A percentile compares a stretch with the other conserved stretches of the same genome.
Evolutionary conservation across 2,888 invertebrate genomes (phyloP).

Genomic region (Scrobipalpa costella): DNA sequence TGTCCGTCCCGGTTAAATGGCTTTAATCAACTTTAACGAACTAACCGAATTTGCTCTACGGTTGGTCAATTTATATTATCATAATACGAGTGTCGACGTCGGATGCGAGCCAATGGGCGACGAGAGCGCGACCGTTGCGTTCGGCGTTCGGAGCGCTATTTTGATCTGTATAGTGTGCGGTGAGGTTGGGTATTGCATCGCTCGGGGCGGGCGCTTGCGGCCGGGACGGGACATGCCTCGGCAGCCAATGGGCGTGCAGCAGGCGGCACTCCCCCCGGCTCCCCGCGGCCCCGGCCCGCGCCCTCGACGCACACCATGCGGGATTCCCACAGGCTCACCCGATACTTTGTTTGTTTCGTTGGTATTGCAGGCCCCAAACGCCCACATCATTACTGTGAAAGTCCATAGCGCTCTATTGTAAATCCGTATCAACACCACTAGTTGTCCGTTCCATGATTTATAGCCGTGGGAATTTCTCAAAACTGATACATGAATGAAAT

Average conservation of each 20-base stretch:
- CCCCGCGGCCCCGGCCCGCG: constrained; percentile 38
- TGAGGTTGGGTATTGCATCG: constrained; percentile 54
- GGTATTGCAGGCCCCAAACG: constrained; percentile 68
- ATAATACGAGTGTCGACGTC: constrained; percentile 64
- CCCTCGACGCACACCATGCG: constrained; percentile 57
- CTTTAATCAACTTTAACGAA: constrained; percentile 82
- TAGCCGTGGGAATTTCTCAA: constrained; percentile 66
- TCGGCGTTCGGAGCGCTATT: constrained; percentile 49
- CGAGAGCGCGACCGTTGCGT: constrained; percentile 45
- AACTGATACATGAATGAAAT: too few species aligned
- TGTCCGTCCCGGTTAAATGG: constrained; percentile 79
- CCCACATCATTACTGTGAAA: constrained; percentile 78
- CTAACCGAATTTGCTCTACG: constrained; percentile 80
- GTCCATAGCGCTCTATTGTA: constrained; percentile 72
- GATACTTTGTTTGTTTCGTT: constrained; percentile 69
- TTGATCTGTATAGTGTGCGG: constrained; percentile 51
- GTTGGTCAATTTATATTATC: constrained; percentile 82
- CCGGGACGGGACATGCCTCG: constrained; percentile 37
- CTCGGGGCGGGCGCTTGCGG: constrained; percentile 58
- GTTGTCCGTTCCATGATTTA: constrained; percentile 73
- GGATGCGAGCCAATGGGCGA: constrained; percentile 64
- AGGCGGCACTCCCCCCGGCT: constrained; percentile 34
- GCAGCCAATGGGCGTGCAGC: constrained; percentile 55
- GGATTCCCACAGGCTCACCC: constrained; percentile 74
- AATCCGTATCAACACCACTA: constrained; percentile 75